Evolutionary conservation across 2,113 vertebrate genomes (phyloP).

Genomic region (Nanorana parkeri): DNA sequence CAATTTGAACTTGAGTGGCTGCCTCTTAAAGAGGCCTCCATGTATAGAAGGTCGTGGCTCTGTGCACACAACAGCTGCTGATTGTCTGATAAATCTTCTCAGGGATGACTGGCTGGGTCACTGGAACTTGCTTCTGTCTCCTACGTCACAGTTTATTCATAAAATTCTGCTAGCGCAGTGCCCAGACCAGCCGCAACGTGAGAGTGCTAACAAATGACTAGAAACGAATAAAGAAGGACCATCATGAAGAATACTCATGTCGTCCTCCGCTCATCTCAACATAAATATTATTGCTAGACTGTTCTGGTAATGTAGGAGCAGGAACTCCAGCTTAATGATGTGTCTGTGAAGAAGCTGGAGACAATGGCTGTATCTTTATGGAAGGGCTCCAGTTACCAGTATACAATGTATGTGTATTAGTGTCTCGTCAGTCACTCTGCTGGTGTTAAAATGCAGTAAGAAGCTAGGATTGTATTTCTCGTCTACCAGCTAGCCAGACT

Average conservation of each 20-base stretch:
- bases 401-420: not conserved
- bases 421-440: not conserved
- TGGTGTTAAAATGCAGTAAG: not conserved
- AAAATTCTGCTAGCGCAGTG: not conserved
- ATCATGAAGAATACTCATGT: not conserved
- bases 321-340: slow-evolving; percentile 9
- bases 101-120: slow-evolving; percentile 31
- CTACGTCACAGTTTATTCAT: slow-evolving; percentile 6
- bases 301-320: slow-evolving; percentile 16
- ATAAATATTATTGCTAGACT: slow-evolving; percentile 32
- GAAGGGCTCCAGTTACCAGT: slow-evolving; percentile 8
- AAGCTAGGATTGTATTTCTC: not conserved
- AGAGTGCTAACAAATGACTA: slow-evolving; percentile 26
- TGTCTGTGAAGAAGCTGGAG: slow-evolving; percentile 10
- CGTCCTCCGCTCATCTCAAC: slow-evolving; percentile 16
- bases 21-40: slow-evolving; percentile 12
- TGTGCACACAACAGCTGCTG: slow-evolving; percentile 14
- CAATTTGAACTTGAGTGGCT: slow-evolving; percentile 24
- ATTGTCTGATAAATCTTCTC: slow-evolving; percentile 36
- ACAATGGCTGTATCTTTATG: slow-evolving; percentile 14
- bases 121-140: slow-evolving; percentile 20
- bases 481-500: slow-evolving; percentile 12
- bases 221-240: not conserved
- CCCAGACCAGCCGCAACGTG: slow-evolving; percentile 18
- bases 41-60: not conserved